A percentile compares a stretch with the other conserved stretches of the same genome.
phyloP scores from a whole-genome alignment of 2,113 vertebrate genomes.

The Aphyosemion australe region DNA sequence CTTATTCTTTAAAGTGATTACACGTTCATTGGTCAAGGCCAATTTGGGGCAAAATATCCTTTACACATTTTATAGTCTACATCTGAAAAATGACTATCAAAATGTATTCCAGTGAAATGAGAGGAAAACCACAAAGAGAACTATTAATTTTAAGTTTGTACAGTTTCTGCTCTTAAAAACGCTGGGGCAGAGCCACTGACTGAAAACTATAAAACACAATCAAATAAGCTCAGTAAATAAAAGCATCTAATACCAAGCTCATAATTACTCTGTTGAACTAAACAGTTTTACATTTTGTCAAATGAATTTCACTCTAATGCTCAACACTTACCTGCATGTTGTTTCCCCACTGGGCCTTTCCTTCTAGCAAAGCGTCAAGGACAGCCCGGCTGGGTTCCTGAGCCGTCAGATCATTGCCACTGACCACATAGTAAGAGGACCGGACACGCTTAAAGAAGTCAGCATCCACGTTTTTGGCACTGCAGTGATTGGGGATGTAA shows the following conservation, averaged over 20 bases:
- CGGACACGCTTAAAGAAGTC: constrained; percentile 96
- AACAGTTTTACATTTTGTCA: too few species aligned
- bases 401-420: constrained; percentile 89
- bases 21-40: too few species aligned
- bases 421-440: constrained; percentile 96
- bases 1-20: too few species aligned
- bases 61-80: too few species aligned
- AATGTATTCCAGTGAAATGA: too few species aligned
- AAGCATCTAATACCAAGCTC: too few species aligned
- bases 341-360: constrained; percentile 93
- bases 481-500: constrained; percentile 98
- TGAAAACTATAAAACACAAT: background rate
- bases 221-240: too few species aligned
- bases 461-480: constrained; percentile 91
- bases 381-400: constrained; percentile 93
- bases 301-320: background rate
- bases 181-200: background rate
- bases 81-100: too few species aligned
- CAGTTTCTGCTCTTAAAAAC: background rate
- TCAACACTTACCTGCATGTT: constrained; percentile 87
- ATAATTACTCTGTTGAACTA: too few species aligned
- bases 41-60: too few species aligned
- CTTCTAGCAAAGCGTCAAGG: constrained; percentile 92
- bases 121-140: too few species aligned
- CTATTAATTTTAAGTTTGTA: too few species aligned